Conservation (phyloP, 2,888 invertebrate species). For the Acanthacorydalis orientalis region DNA sequence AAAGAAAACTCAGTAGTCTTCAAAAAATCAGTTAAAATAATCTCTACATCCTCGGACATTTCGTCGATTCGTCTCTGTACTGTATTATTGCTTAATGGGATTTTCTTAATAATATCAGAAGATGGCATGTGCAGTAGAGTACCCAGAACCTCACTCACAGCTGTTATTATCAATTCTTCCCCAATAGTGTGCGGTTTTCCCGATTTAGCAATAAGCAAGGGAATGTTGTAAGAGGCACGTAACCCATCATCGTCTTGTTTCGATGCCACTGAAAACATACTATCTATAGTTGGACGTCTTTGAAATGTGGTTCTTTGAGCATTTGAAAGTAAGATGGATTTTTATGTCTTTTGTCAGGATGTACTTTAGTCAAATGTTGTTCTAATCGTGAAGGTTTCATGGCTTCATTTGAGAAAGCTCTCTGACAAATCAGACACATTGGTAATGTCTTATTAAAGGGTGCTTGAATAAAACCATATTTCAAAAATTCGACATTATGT, state of each 20-base stretch:
- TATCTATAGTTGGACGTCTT: too few species aligned
- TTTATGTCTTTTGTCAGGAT: too few species aligned
- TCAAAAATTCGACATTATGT: too few species aligned
- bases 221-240: conserved; percentile 14
- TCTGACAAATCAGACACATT: too few species aligned
- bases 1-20: conserved; percentile 19
- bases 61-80: conserved; percentile 18
- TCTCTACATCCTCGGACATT: conserved; percentile 18
- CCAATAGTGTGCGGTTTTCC: conserved; percentile 17
- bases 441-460: too few species aligned
- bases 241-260: conserved; percentile 14
- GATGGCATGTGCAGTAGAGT: conserved; percentile 16
- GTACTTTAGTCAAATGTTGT: too few species aligned
- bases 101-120: conserved; percentile 15
- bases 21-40: conserved; percentile 16
- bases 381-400: conserved; percentile 12
- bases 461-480: too few species aligned
- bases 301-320: too few species aligned
- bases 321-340: too few species aligned
- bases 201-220: conserved; percentile 15
- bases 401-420: too few species aligned
- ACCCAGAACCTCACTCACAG: conserved; percentile 16
- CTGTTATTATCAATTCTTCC: conserved; percentile 18
- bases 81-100: conserved; percentile 18
- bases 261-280: too few species aligned